Percentiles rank a stretch among this genome's conserved stretches.
Conservation (phyloP, 64 coral and sea anemone species). For the Exaiptasia diaphana region DNA sequence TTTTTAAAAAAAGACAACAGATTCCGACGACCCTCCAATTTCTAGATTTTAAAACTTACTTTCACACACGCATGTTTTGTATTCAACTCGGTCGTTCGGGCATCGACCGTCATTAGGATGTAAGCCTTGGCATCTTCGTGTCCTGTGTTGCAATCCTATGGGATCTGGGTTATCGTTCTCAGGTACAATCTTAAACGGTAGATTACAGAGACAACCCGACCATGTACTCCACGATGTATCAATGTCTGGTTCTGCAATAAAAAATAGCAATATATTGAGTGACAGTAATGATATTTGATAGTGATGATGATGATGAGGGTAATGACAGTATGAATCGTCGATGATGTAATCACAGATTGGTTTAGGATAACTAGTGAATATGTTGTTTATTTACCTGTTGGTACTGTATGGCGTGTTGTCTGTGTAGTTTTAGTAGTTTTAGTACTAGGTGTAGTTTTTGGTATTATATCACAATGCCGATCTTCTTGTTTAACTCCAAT, state of each 20-base stretch:
- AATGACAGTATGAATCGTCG: too few relatives aligned
- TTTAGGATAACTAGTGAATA: too few relatives aligned
- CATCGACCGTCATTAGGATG: neutral
- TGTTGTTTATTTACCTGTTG: too few relatives aligned
- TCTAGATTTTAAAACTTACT: constrained; percentile 14
- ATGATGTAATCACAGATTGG: too few relatives aligned
- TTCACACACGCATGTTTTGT: neutral
- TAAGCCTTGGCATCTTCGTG: neutral
- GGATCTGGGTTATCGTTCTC: neutral
- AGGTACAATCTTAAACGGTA: neutral
- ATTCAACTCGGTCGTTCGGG: neutral
- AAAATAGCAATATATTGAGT: too few relatives aligned
- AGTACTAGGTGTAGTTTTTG: neutral
- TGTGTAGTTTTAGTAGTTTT: neutral
- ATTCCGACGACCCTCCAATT: too few relatives aligned
- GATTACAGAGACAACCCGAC: neutral
- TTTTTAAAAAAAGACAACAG: too few relatives aligned
- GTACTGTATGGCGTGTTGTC: too few relatives aligned
- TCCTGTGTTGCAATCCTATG: neutral
- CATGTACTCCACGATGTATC: neutral
- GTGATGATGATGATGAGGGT: too few relatives aligned
- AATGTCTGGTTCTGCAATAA: neutral
- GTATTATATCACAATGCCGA: neutral
- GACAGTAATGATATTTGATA: too few relatives aligned
- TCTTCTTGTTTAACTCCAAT: neutral